Percentiles rank a stretch among this genome's conserved stretches.
Conservation (phyloP, 2,797 vertebrate genomes). For the Erithacus rubecula region DNA sequence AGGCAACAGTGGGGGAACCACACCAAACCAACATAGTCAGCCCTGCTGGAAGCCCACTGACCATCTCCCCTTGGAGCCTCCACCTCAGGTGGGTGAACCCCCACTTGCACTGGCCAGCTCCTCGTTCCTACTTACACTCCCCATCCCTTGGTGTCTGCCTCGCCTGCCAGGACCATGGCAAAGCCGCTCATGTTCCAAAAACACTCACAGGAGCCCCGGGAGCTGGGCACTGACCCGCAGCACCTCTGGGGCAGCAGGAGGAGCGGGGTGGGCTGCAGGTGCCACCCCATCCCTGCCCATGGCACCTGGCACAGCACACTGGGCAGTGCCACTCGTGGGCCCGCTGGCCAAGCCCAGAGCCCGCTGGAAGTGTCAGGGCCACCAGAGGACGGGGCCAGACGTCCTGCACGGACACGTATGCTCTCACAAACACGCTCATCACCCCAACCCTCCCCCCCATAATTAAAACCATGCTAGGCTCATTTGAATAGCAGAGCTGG, state of each 20-base stretch:
- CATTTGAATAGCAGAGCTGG: slow-evolving; percentile 60
- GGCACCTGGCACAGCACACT: fast-evolving
- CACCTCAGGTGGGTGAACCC: fast-evolving
- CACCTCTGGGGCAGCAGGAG: fast-evolving
- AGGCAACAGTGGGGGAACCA: fast-evolving
- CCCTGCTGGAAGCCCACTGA: fast-evolving
- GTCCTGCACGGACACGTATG: not conserved
- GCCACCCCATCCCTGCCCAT: not conserved
- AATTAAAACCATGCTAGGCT: slow-evolving; percentile 75
- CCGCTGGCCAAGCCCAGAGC: not conserved
- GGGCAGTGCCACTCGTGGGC: fast-evolving
- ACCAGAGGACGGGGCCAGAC: not conserved
- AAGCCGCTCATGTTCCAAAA: not conserved
- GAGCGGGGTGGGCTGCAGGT: not conserved
- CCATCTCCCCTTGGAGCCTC: fast-evolving
- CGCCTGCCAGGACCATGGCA: not conserved
- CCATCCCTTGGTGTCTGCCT: not conserved
- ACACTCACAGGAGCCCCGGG: fast-evolving
- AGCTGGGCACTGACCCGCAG: fast-evolving
- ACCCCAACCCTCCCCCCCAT: not conserved
- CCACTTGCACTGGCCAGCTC: fast-evolving
- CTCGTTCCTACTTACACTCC: not conserved
- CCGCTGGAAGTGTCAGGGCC: not conserved
- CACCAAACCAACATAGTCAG: fast-evolving
- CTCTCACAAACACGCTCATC: slow-evolving; percentile 54